Conservation (phyloP, 2,113 vertebrate genomes). For the Pteropus alecto region DNA sequence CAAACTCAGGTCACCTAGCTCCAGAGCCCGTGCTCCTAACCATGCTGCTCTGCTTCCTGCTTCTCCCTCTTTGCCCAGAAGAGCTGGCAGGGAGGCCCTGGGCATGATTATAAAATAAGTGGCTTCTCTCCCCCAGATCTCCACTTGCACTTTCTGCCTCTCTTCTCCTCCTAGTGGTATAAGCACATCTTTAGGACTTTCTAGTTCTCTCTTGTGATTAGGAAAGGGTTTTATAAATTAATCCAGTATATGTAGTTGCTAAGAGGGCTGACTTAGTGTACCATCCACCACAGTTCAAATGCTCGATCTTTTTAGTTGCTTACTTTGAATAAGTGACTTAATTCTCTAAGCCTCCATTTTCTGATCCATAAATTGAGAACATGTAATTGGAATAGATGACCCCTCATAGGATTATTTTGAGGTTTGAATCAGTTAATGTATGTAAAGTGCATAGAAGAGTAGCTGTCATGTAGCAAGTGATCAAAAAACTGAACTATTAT, state of each 20-base stretch:
- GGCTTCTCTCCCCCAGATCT: not conserved
- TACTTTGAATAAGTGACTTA: not conserved
- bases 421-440: not conserved
- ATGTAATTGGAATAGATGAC: not conserved
- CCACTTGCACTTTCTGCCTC: too few relatives aligned
- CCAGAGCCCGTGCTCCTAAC: not conserved
- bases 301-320: not conserved
- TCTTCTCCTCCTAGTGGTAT: not conserved
- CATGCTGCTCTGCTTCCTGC: not conserved
- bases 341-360: slow-evolving; percentile 5
- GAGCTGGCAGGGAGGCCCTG: not conserved
- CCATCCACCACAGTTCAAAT: not conserved
- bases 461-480: not conserved
- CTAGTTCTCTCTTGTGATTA: not conserved
- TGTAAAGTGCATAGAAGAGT: not conserved
- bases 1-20: not conserved
- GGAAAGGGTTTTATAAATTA: not conserved
- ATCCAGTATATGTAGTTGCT: not conserved
- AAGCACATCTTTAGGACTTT: not conserved
- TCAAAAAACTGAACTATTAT: not conserved
- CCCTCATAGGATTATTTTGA: not conserved
- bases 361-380: not conserved
- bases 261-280: not conserved
- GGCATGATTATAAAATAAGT: not conserved
- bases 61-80: not conserved